phyloP scores from a whole-genome alignment of 2,888 invertebrate genomes.

The Zaprionus bogoriensis region DNA sequence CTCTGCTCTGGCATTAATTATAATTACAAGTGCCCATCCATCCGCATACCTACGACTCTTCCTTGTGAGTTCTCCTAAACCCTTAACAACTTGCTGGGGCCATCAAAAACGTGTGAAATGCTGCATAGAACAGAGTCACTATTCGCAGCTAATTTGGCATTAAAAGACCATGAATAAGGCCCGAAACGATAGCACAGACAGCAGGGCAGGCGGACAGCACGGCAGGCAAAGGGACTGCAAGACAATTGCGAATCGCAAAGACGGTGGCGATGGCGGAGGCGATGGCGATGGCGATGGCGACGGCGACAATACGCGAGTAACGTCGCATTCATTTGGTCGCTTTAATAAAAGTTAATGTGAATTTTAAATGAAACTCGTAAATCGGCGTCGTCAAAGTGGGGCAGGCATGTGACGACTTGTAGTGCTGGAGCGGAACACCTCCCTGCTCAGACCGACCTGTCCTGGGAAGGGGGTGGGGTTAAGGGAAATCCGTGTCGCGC shows the following conservation, averaged over 20 bases:
- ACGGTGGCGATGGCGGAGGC: background rate
- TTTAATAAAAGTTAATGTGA: conserved; percentile 72
- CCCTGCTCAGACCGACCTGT: background rate
- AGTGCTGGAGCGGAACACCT: background rate
- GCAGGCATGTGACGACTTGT: conserved; percentile 31
- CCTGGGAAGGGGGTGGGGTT: conserved; percentile 24
- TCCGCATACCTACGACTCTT: background rate
- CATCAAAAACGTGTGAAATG: conserved; percentile 28
- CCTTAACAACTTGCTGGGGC: conserved; percentile 22
- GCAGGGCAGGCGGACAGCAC: background rate
- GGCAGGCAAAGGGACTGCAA: conserved; percentile 1
- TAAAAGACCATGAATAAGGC: conserved; percentile 59
- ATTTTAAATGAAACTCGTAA: conserved; percentile 69
- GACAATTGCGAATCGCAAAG: conserved; percentile 39
- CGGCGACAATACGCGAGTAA: conserved; percentile 37
- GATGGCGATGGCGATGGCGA: conserved; percentile 35
- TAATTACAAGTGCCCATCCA: background rate
- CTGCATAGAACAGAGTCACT: conserved; percentile 50
- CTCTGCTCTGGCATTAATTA: background rate
- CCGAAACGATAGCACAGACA: conserved; percentile 37
- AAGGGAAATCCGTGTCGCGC: conserved; percentile 63
- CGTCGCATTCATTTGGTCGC: conserved; percentile 58
- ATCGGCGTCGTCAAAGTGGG: conserved; percentile 58
- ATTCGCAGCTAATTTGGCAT: conserved; percentile 61
- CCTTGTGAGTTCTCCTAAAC: background rate